Base-by-base conservation (phyloP, 2,797 vertebrate species). In the Darevskia nairensis region DNA sequence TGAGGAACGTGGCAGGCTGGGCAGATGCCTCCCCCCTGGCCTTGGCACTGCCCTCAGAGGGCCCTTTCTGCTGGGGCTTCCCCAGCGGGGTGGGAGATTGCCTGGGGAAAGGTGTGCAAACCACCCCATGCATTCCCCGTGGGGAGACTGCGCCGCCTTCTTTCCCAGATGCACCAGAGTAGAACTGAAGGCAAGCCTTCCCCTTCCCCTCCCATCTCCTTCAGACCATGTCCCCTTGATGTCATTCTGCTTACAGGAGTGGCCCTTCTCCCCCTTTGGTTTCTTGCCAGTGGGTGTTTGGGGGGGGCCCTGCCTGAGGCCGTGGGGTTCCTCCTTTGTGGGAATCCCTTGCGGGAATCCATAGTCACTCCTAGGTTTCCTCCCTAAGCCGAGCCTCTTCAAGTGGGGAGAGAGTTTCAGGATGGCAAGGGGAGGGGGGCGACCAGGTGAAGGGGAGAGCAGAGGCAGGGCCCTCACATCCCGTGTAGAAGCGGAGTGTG, bases 111-210 rank as follows among this genome's bases (percentile, higher is more conserved):
- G 39, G 39, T 8, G 6, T 25, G 74, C 74, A 8, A 21, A 8
- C 8, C 9, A 10, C 6, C 64, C 21, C 80, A 41, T 32, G 0
- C 19, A 3, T 69, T 69, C 25, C 4, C 23, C 2, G 3, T 25
- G 23, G 66, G 66, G 23, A 9, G n/a, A 9, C 4, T 2, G 8
- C 10, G 1, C 29, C 0, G 3, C 13, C 1, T 17, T n/a, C 69
- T 13, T 11, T 23, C n/a, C n/a, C 9, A n/a, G 69, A 8, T 1
- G 29, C 10, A 29, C 27, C 29, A 1, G 29, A 29, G 29, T 11
- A n/a, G 68, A 71, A 2, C 27, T n/a, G 29, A 23, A 75, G 15
- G 9, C 21, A 3, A 2, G 8, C 5, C 82, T 32, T 6, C 6
- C 13, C 41, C 21, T 19, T 10, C n/a, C 23, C n/a, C 41, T 69